phyloP scores from a whole-genome alignment of 2,113 vertebrate genomes.

The Speoplatyrhinus poulsoni region DNA sequence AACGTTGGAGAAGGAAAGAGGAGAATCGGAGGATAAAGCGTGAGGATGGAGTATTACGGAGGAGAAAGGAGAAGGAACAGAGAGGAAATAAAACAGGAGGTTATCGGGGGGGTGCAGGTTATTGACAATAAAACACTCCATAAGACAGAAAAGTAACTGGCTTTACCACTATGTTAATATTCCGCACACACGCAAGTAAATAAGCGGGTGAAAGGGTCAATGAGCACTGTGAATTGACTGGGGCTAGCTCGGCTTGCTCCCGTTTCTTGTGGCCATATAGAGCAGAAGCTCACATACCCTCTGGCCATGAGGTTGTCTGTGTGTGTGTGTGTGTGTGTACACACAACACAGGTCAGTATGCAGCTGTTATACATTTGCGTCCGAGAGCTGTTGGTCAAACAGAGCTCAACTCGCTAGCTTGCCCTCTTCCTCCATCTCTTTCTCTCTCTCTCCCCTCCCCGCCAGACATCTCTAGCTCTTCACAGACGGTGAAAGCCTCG shows the following conservation, averaged over 20 bases:
- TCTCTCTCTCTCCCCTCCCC: background rate
- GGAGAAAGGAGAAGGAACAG: background rate
- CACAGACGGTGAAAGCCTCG: background rate
- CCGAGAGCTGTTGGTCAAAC: constrained; percentile 29
- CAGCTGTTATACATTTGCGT: constrained; percentile 13
- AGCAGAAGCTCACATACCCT: constrained; percentile 41
- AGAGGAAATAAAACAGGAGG: background rate
- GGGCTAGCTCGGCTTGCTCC: constrained; percentile 46
- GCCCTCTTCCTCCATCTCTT: background rate
- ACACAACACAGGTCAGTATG: constrained; percentile 3
- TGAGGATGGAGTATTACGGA: background rate
- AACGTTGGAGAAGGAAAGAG: background rate
- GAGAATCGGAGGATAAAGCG: background rate
- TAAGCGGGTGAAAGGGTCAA: constrained; percentile 34
- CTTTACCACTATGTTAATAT: background rate
- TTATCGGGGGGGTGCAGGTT: background rate
- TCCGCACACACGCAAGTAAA: background rate
- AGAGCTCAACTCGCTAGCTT: constrained; percentile 13
- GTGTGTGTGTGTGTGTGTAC: constrained; percentile 13
- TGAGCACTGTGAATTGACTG: background rate
- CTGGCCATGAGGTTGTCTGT: constrained; percentile 16
- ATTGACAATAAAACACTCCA: background rate
- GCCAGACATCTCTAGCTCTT: background rate
- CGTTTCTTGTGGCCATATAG: constrained; percentile 42
- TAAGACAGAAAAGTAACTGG: constrained; percentile 1